phyloP scores from a whole-genome alignment of 2,888 invertebrate genomes.

The Tiphia femorata region DNA sequence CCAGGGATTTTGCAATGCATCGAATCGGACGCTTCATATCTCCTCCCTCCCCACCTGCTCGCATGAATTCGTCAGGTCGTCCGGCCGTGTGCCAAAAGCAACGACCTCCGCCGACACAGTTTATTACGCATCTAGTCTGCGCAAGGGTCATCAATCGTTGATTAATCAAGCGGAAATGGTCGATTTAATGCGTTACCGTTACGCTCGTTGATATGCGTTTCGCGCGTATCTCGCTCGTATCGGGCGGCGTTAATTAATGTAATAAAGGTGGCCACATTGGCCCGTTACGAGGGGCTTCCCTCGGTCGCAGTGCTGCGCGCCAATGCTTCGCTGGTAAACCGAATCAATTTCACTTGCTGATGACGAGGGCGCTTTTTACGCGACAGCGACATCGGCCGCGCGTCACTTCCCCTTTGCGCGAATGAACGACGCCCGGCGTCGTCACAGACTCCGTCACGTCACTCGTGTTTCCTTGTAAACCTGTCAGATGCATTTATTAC shows the following conservation, averaged over 20 bases:
- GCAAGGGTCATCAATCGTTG: conserved; percentile 52
- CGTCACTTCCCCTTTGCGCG: conserved; percentile 15
- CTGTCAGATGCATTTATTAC: too few relatives aligned
- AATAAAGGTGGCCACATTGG: conserved; percentile 32
- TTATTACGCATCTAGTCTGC: conserved; percentile 43
- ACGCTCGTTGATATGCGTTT: conserved; percentile 36
- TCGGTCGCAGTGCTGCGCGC: conserved; percentile 16
- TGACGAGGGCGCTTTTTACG: conserved; percentile 34
- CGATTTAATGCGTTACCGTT: conserved; percentile 53
- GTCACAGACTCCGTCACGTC: too few relatives aligned
- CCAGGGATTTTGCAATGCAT: too few relatives aligned
- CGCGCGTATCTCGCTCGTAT: conserved; percentile 26
- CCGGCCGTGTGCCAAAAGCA: conserved; percentile 8
- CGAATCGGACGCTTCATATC: not conserved
- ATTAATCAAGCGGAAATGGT: conserved; percentile 51
- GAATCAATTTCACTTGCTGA: conserved; percentile 30
- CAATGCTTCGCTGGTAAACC: conserved; percentile 27
- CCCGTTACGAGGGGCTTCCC: conserved; percentile 4
- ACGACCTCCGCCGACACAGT: conserved; percentile 27
- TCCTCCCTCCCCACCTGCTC: not conserved
- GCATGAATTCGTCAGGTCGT: too few relatives aligned
- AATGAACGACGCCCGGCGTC: too few relatives aligned
- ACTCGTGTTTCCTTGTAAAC: too few relatives aligned
- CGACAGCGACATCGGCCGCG: conserved; percentile 11
- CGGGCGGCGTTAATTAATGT: conserved; percentile 47